These are phyloP conservation scores for Agonopterix alstromeriana DNA, from an alignment of 2,888 invertebrate genomes.

Conservation along the genomic window DNA sequence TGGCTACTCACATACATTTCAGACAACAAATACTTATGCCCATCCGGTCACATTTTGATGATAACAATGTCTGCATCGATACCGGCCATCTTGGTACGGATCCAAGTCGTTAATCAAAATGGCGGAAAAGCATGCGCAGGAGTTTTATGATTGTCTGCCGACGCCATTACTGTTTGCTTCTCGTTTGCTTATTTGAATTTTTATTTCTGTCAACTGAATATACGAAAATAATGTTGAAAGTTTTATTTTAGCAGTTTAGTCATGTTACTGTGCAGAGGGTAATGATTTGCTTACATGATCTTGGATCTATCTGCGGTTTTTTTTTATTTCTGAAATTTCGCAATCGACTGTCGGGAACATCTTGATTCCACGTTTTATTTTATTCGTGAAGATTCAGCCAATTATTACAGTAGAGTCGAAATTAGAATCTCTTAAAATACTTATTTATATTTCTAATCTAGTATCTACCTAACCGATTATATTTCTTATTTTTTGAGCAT, in stretches of 20 bases:
- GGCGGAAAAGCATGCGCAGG: constrained; percentile 50
- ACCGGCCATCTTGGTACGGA: constrained; percentile 35
- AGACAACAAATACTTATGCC: not conserved
- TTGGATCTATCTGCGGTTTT: not conserved
- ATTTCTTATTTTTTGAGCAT: too few relatives aligned
- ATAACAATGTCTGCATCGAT: not conserved
- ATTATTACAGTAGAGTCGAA: too few relatives aligned
- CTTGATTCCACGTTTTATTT: too few relatives aligned
- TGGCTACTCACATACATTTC: not conserved
- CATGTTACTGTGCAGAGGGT: constrained; percentile 1
- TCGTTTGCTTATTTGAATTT: not conserved
- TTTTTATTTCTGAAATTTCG: too few relatives aligned
- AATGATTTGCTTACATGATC: not conserved
- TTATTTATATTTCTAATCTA: too few relatives aligned
- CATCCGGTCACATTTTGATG: not conserved
- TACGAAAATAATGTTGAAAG: constrained; percentile 5
- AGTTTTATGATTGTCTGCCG: constrained; percentile 50
- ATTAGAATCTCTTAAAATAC: too few relatives aligned
- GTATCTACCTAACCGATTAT: too few relatives aligned
- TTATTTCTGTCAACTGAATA: constrained; percentile 25
- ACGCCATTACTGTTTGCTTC: constrained; percentile 28
- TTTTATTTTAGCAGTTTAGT: constrained; percentile 6
- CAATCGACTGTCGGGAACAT: too few relatives aligned
- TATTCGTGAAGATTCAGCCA: too few relatives aligned
- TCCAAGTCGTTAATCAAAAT: constrained; percentile 66